A percentile compares a stretch with the other conserved stretches of the same genome.
Evolutionary conservation across 1,140 invertebrate genomes (phyloP).

Genomic region (Drosophila rhopaloa): DNA sequence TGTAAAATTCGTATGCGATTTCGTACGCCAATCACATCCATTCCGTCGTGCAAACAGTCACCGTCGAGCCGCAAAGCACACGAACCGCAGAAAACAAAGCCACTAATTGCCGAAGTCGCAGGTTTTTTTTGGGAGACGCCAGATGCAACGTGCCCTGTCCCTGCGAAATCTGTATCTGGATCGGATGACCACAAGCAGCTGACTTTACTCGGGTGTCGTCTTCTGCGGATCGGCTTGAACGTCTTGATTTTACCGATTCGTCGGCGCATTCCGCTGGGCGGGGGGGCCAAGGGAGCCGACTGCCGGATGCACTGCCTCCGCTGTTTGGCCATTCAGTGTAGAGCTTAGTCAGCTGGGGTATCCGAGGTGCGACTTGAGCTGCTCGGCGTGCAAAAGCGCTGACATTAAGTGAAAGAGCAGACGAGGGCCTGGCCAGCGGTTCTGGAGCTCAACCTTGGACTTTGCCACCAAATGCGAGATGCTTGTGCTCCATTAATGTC

Average conservation of each 20-base stretch:
- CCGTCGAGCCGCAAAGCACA: constrained; percentile 4
- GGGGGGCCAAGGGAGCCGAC: no score
- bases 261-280: constrained; percentile 1
- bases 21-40: constrained; percentile 64
- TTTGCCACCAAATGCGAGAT: constrained; percentile 60
- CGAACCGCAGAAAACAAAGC: constrained; percentile 10
- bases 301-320: constrained; percentile 1
- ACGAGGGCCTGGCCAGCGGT: not conserved
- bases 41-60: constrained; percentile 9
- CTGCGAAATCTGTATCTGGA: not conserved
- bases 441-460: constrained; percentile 66
- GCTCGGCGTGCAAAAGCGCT: constrained; percentile 1
- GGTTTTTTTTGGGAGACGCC: not conserved
- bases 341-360: not conserved
- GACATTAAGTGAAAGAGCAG: constrained; percentile 5
- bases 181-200: not conserved
- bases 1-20: constrained; percentile 68
- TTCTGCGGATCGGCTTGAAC: not conserved
- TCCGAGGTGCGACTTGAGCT: not conserved
- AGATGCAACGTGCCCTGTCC: not conserved
- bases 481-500: constrained; percentile 54
- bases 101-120: constrained; percentile 8
- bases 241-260: not conserved
- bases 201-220: constrained; percentile 21
- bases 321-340: not conserved